Conservation (phyloP, 2,113 vertebrate species). For the Macaca nemestrina region DNA sequence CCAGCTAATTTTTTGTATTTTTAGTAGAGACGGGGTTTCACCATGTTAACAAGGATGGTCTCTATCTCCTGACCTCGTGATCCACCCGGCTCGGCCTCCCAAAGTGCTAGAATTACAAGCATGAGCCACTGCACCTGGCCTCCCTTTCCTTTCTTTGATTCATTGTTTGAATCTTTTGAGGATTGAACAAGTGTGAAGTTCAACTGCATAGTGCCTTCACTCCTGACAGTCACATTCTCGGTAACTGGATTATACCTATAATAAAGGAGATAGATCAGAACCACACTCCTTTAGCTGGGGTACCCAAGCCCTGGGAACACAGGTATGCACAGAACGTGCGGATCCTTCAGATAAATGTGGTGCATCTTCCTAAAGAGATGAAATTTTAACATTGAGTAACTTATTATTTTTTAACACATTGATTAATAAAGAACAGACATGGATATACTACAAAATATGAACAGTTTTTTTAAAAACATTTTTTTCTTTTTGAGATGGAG, state of each 20-base stretch:
- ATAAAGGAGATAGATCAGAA: constrained; percentile 22
- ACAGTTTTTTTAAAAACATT: not conserved
- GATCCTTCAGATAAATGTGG: not conserved
- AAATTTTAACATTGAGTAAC: constrained; percentile 1
- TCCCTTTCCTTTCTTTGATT: constrained; percentile 79
- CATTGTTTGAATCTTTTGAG: constrained; percentile 78
- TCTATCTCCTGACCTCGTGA: too few species aligned
- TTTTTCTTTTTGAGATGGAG: too few species aligned
- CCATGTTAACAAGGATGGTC: too few species aligned
- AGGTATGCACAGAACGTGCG: not conserved
- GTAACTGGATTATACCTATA: constrained; percentile 90
- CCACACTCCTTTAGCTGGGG: not conserved
- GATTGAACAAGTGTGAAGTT: constrained; percentile 92
- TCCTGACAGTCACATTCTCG: constrained; percentile 87
- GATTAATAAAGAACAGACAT: not conserved
- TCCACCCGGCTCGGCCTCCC: too few species aligned
- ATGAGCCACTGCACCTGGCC: not conserved
- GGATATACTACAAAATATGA: not conserved
- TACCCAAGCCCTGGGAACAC: not conserved
- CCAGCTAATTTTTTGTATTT: too few species aligned
- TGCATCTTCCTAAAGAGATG: not conserved
- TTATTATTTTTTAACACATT: constrained; percentile 28
- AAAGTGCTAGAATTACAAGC: too few species aligned
- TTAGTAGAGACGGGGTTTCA: too few species aligned
- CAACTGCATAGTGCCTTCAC: constrained; percentile 86